A percentile compares a stretch with the other conserved stretches of the same genome.
These are phyloP conservation scores for Phengaris arion DNA, from an alignment of 2,888 invertebrate genomes.

Conservation along the genomic window DNA sequence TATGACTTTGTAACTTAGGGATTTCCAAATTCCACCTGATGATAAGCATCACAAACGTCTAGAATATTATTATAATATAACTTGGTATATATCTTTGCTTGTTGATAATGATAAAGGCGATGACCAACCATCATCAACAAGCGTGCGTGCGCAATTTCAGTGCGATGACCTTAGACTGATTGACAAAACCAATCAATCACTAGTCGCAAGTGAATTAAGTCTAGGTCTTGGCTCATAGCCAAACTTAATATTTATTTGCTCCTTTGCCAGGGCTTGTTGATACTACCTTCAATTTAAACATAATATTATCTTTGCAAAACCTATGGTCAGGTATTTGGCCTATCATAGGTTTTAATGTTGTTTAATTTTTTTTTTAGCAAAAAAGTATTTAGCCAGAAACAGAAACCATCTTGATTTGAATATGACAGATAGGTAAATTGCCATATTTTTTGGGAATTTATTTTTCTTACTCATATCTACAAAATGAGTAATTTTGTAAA, in stretches of 20 bases:
- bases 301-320: background rate
- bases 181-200: slow-evolving; percentile 10
- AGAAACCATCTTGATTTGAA: background rate
- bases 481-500: no score
- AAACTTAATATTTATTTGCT: slow-evolving; percentile 31
- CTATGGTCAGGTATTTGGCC: background rate
- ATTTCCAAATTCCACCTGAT: background rate
- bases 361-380: background rate
- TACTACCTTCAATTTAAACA: background rate
- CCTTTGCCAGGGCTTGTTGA: slow-evolving; percentile 26
- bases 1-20: no score
- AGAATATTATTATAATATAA: no score
- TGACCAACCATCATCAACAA: no score
- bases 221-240: slow-evolving; percentile 21
- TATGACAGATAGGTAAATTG: background rate
- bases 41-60: background rate
- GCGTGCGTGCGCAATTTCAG: background rate
- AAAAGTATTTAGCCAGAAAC: background rate
- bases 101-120: no score
- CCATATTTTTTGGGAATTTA: background rate
- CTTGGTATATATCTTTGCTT: no score
- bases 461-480: no score
- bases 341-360: background rate
- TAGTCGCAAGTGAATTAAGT: slow-evolving; percentile 16
- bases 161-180: slow-evolving; percentile 23